Conservation (phyloP, 1,140 invertebrate species). For the Rhysida immarginata region DNA sequence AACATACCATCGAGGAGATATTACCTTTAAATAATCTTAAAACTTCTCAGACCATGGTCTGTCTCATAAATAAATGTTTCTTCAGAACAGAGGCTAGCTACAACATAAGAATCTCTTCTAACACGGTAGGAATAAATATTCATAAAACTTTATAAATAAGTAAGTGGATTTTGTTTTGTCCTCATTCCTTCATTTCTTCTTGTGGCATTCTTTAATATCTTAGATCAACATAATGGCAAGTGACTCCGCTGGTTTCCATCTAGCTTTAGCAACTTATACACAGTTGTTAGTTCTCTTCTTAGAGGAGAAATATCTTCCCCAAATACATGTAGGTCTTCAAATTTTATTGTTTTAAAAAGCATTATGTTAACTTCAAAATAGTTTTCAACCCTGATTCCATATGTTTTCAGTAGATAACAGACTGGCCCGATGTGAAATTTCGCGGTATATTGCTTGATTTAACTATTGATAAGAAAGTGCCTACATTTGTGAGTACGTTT, state of each 20-base stretch:
- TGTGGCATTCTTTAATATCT: too few relatives aligned
- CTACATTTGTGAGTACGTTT: constrained; percentile 33
- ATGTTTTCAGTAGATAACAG: constrained; percentile 35
- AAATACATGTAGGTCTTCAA: constrained; percentile 28
- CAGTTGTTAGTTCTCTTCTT: constrained; percentile 41
- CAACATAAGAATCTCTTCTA: too few relatives aligned
- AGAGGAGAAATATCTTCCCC: constrained; percentile 31
- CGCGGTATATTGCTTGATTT: constrained; percentile 45
- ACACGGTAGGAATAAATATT: too few relatives aligned
- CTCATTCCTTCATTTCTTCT: too few relatives aligned
- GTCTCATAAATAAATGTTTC: too few relatives aligned
- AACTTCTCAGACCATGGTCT: too few relatives aligned
- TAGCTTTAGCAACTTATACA: constrained; percentile 43
- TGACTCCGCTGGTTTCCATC: constrained; percentile 40
- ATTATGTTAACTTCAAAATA: background rate
- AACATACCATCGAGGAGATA: too few relatives aligned
- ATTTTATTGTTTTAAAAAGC: background rate
- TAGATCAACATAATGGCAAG: constrained; percentile 41
- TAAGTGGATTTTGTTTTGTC: too few relatives aligned
- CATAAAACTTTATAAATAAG: too few relatives aligned
- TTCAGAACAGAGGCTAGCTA: too few relatives aligned
- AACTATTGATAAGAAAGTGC: constrained; percentile 41
- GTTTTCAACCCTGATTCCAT: background rate
- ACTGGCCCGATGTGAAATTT: constrained; percentile 41
- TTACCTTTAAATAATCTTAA: too few relatives aligned